Conservation (phyloP, 1,140 invertebrate species). For the Geopemphigus sp. region DNA sequence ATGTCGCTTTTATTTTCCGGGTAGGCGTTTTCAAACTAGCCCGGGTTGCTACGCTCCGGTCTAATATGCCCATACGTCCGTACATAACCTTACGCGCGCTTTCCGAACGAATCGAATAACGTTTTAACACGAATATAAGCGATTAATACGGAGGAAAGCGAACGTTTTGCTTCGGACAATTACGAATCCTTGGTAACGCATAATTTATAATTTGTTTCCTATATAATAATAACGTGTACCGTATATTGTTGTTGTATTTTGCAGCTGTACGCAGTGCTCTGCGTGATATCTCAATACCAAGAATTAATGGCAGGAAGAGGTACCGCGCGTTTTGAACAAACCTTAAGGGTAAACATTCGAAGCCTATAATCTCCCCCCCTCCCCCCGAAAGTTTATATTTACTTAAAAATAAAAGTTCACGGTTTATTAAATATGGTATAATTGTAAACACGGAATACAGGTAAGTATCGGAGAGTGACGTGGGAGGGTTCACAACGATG, state of each 20-base stretch:
- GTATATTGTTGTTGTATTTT: conserved; percentile 54
- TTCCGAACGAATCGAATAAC: no score
- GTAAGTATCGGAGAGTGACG: background rate
- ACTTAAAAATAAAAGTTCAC: background rate
- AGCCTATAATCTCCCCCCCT: background rate
- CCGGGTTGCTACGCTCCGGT: no score
- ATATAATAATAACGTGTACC: background rate
- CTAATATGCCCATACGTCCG: no score
- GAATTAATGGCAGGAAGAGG: conserved; percentile 73
- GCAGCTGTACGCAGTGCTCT: conserved; percentile 74
- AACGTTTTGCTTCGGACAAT: no score
- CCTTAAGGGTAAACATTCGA: conserved; percentile 46
- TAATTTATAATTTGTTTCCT: background rate
- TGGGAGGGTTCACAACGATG: background rate
- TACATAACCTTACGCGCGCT: no score
- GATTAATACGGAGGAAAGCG: no score
- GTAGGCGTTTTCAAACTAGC: no score
- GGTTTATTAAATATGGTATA: background rate
- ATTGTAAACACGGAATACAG: background rate
- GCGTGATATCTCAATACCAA: conserved; percentile 79
- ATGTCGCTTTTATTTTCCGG: no score
- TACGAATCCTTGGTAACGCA: background rate
- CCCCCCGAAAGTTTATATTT: background rate
- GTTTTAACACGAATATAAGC: no score
- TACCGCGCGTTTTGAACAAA: conserved; percentile 61